These are phyloP conservation scores for Australoheros facetus DNA, from an alignment of 2,797 vertebrate species.

Conservation along the genomic window DNA sequence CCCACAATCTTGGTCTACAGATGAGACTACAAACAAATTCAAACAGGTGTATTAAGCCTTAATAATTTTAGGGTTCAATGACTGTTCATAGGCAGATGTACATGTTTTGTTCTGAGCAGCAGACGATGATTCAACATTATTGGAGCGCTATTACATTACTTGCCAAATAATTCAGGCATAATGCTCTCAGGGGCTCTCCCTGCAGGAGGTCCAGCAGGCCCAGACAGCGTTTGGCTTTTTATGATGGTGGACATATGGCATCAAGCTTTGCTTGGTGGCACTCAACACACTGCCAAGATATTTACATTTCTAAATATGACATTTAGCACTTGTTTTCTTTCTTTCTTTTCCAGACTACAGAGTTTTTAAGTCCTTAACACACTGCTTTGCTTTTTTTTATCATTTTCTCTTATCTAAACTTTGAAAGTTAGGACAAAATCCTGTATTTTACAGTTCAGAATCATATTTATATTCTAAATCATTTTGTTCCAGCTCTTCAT, in stretches of 20 bases:
- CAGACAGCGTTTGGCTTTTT: slow-evolving; percentile 6
- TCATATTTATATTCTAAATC: not conserved
- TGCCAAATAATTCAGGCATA: not conserved
- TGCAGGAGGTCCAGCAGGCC: not conserved
- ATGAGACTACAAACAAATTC: not conserved
- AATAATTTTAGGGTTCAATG: not conserved
- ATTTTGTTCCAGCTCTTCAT: slow-evolving; percentile 4
- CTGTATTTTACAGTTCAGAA: not conserved
- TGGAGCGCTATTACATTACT: not conserved
- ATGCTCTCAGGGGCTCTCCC: not conserved
- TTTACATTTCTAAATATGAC: slow-evolving; percentile 15
- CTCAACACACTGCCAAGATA: not conserved
- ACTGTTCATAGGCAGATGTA: not conserved
- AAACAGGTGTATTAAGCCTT: not conserved
- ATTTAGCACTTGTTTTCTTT: not conserved
- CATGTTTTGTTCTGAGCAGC: not conserved
- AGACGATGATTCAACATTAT: not conserved
- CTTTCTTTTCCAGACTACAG: not conserved
- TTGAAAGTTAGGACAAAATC: not conserved
- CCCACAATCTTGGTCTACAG: not conserved
- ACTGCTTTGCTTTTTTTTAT: not conserved
- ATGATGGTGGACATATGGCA: not conserved
- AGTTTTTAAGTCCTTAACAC: not conserved
- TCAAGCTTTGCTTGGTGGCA: not conserved
- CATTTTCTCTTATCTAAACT: not conserved